Evolutionary conservation across 1,140 invertebrate species (phyloP), one percentile per base, ranked within the genome.

Genomic region (Pissodes strobi): DNA sequence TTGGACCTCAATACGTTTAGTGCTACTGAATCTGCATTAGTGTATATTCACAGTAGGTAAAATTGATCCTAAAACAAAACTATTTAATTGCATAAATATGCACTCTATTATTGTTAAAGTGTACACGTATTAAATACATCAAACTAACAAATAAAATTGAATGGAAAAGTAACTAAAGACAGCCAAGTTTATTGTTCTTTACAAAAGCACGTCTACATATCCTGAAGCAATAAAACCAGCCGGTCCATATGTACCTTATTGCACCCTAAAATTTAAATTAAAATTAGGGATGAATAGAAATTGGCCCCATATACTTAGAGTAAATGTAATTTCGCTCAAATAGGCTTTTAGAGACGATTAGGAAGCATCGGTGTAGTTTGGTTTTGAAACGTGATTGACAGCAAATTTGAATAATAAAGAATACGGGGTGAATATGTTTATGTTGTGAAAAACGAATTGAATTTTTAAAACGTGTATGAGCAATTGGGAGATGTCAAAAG

Each of bases 401-500:
- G 55, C 55, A 45, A 57, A 57, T 57, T 57, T 57, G 21, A 57
- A 57, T 57, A 57, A 57, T 57, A 57, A 57, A 57, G 25, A 45
- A 45, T 8, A 19, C 39, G 37, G 55, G 55, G 55, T 57, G 55
- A 57, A 57, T 57, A 57, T 57, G 38, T 43, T 57, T 57, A 45
- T 57, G 34, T 57, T 43, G 12, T 43, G 15, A 53, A 53, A 53
- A 27, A 37, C 1, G 30, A 37, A 53, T 53, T 21, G n/a, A 41
- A 57, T 45, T 13, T 37, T 15, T 49, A 57, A 55, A 55, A 55
- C 51, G 39, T 55, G 34, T 55, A 55, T 55, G 34, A 55, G 51
- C 51, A 55, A 55, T 55, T 55, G 12, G 18, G 8, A 22, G 8
- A 10, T 10, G 34, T 37, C 2, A 55, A 55, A 15, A 21, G 43